Conservation (phyloP, 2,797 vertebrate genomes). For the Hoplostethus mediterraneus region DNA sequence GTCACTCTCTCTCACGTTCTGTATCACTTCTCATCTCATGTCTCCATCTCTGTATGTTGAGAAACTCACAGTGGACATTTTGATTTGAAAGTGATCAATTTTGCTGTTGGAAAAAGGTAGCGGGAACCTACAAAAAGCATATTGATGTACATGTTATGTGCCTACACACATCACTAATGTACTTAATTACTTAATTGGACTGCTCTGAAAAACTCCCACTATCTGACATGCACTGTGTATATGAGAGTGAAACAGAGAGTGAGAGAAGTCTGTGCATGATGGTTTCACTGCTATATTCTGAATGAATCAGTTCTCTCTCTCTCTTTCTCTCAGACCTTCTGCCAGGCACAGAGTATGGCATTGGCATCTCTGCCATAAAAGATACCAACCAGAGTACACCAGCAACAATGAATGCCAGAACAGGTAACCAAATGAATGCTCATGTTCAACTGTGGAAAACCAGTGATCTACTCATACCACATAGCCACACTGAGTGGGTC, state of each 20-base stretch:
- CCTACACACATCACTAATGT: conserved; percentile 31
- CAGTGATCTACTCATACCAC: conserved; percentile 8
- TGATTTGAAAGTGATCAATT: conserved; percentile 58
- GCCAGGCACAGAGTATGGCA: conserved; percentile 96
- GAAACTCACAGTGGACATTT: conserved; percentile 27
- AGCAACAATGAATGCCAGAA: conserved; percentile 97
- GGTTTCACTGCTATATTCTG: neutral
- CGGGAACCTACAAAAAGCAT: conserved; percentile 26
- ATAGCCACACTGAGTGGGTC: conserved; percentile 5
- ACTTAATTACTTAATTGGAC: conserved; percentile 56
- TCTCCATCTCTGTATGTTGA: conserved; percentile 41
- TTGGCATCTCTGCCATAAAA: conserved; percentile 93
- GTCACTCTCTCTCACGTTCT: conserved; percentile 28
- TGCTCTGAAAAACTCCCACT: conserved; percentile 41
- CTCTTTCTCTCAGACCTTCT: conserved; percentile 86
- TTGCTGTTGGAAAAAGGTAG: conserved; percentile 12
- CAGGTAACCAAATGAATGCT: conserved; percentile 84
- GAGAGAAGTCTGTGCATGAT: conserved; percentile 3
- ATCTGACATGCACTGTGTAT: conserved; percentile 24
- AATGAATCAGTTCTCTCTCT: conserved; percentile 22
- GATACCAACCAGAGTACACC: conserved; percentile 92
- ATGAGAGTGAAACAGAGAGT: conserved; percentile 18
- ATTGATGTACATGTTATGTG: conserved; percentile 45
- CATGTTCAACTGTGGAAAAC: conserved; percentile 1
- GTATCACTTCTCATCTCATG: conserved; percentile 31